These are phyloP conservation scores for Ctenomys sociabilis DNA, from an alignment of 2,113 vertebrate genomes.

Conservation along the genomic window DNA sequence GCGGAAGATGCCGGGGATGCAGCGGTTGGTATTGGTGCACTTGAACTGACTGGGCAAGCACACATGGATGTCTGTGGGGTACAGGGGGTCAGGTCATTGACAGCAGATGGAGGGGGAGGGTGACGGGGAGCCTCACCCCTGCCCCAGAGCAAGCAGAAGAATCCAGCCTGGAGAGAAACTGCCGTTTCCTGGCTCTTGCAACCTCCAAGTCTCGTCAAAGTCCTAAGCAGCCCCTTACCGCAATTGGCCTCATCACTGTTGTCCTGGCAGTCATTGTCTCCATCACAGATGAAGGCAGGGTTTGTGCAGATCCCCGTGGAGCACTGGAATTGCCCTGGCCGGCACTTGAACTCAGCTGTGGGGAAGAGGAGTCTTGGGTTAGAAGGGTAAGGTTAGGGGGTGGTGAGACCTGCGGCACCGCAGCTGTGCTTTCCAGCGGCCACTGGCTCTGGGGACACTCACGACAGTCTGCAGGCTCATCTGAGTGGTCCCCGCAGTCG, in stretches of 20 bases:
- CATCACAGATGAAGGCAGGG: conserved; percentile 98
- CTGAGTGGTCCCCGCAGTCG: conserved; percentile 96
- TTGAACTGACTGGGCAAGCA: conserved; percentile 99
- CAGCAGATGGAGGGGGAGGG: fast-evolving
- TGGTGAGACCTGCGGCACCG: background rate
- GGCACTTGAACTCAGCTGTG: conserved; percentile 96
- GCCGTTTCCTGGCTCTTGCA: background rate
- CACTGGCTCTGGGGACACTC: conserved; percentile 82
- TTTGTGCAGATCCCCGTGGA: conserved; percentile 98
- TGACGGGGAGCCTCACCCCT: background rate
- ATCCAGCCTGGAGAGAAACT: background rate
- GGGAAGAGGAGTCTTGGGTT: background rate
- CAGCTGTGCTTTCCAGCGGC: background rate
- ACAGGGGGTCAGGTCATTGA: background rate
- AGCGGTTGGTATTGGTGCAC: conserved; percentile 95
- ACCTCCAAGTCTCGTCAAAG: background rate
- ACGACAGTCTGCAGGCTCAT: conserved; percentile 96
- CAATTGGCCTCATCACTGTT: conserved; percentile 97
- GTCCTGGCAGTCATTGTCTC: conserved; percentile 99
- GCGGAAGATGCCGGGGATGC: conserved; percentile 98
- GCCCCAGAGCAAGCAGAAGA: background rate
- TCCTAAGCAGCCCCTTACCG: conserved; percentile 83
- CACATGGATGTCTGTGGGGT: conserved; percentile 93
- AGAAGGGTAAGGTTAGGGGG: background rate
- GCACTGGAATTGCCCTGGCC: conserved; percentile 98